A percentile compares a stretch with the other conserved stretches of the same genome.
Conservation (phyloP, 2,113 vertebrate genomes). For the Montifringilla adamsi region DNA sequence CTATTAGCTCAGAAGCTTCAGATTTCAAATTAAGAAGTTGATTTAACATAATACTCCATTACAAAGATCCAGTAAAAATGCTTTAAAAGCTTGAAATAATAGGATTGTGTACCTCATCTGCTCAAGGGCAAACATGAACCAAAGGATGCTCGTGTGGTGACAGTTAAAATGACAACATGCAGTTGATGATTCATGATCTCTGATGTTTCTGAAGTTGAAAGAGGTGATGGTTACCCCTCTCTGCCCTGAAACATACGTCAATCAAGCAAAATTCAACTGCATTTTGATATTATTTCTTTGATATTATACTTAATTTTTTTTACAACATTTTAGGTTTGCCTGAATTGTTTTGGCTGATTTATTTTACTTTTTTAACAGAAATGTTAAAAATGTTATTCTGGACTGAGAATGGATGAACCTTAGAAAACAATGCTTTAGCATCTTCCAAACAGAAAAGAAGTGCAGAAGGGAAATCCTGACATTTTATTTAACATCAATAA, state of each 20-base stretch:
- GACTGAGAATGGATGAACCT: background rate
- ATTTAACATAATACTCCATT: background rate
- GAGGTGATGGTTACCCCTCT: background rate
- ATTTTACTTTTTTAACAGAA: background rate
- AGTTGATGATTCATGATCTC: background rate
- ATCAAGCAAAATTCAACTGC: background rate
- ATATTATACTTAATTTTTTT: background rate
- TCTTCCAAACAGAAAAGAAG: background rate
- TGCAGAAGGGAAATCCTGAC: background rate
- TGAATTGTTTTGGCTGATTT: background rate
- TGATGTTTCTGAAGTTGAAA: background rate
- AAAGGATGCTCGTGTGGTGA: background rate
- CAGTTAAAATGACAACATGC: background rate
- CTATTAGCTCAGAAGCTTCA: background rate
- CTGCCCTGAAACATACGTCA: background rate
- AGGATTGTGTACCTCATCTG: background rate
- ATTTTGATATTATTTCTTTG: background rate
- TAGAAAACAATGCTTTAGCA: background rate
- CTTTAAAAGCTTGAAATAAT: background rate
- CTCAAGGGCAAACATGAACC: background rate
- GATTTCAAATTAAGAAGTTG: background rate
- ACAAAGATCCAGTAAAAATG: background rate
- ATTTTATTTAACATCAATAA: background rate
- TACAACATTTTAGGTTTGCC: background rate
- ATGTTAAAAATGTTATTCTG: background rate